Conservation (phyloP, 1,140 invertebrate genomes). For the Trigoniulus corallinus region DNA sequence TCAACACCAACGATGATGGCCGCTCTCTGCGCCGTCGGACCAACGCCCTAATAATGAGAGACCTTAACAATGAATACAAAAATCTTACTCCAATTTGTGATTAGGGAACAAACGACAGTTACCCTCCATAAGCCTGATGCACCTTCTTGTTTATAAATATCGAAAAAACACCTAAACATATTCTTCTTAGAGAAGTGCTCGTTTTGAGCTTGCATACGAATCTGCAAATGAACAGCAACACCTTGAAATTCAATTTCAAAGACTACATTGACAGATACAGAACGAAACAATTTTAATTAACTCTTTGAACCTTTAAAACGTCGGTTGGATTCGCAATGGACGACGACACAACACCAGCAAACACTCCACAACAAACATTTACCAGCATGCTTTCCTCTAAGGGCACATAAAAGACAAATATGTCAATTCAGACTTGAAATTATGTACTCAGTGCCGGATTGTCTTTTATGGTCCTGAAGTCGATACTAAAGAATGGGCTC, state of each 20-base stretch:
- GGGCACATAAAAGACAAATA: conserved; percentile 11
- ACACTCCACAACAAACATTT: conserved; percentile 69
- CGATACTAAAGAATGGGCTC: too few species aligned
- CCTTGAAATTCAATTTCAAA: too few species aligned
- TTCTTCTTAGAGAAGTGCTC: conserved; percentile 24
- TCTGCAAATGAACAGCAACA: too few species aligned
- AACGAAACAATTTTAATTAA: too few species aligned
- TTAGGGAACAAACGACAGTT: conserved; percentile 16
- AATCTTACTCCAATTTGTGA: neutral
- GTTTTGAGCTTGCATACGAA: conserved; percentile 39
- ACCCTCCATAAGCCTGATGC: conserved; percentile 71
- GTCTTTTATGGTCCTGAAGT: too few species aligned
- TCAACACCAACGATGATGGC: conserved; percentile 84
- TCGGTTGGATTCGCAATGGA: conserved; percentile 97
- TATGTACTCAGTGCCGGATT: too few species aligned
- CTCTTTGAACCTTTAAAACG: conserved; percentile 94
- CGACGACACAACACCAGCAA: conserved; percentile 71
- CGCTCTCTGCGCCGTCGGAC: conserved; percentile 76
- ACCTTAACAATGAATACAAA: conserved; percentile 3
- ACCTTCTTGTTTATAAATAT: conserved; percentile 63
- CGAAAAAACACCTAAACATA: conserved; percentile 53
- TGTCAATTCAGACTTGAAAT: neutral
- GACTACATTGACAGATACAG: too few species aligned
- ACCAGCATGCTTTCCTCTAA: conserved; percentile 49
- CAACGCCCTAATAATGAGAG: conserved; percentile 48